A percentile compares a stretch with the other conserved stretches of the same genome.
Conservation (phyloP, 2,113 vertebrate genomes). For the Pseudopodoces humilis region DNA sequence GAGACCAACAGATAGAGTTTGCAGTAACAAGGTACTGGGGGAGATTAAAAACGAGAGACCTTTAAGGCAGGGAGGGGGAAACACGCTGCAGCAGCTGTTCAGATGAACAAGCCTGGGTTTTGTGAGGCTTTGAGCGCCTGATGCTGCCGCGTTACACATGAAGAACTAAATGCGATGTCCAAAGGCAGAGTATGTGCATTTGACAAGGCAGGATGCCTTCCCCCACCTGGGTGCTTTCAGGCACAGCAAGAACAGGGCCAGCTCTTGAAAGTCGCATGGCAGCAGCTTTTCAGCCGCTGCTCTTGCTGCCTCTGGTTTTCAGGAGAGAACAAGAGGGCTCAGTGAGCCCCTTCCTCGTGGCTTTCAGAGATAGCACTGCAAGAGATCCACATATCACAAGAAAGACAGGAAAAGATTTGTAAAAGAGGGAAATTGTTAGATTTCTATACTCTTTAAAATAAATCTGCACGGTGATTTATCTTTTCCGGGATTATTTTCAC, state of each 20-base stretch:
- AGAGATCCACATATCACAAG: accelerated
- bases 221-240: not conserved
- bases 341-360: accelerated
- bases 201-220: not conserved
- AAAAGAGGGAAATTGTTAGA: not conserved
- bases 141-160: accelerated
- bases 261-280: not conserved
- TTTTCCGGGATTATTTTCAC: not conserved
- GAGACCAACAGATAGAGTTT: not conserved
- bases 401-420: not conserved
- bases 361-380: not conserved
- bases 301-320: not conserved
- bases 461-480: not conserved
- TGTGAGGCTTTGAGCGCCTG: not conserved
- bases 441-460: not conserved
- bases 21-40: not conserved
- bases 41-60: not conserved
- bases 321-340: accelerated
- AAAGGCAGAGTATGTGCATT: not conserved
- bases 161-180: not conserved
- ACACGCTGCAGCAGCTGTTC: not conserved
- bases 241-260: not conserved
- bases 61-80: not conserved
- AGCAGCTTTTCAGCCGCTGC: not conserved
- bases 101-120: not conserved